Evolutionary conservation across 1,140 invertebrate species (phyloP).

Genomic region (Leptinotarsa texana): DNA sequence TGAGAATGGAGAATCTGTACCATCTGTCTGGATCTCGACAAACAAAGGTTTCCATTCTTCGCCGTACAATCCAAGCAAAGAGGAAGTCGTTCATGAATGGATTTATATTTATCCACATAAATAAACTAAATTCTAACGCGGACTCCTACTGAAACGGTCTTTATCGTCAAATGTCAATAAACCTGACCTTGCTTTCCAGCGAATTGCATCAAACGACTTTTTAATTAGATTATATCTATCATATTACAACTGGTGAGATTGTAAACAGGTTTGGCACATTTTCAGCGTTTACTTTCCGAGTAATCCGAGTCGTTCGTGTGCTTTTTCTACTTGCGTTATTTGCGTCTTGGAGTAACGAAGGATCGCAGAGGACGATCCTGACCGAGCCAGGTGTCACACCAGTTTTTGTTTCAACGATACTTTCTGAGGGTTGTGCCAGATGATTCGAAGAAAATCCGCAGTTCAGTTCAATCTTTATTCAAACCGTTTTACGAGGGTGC

Average conservation of each 20-base stretch:
- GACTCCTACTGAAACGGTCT: not conserved
- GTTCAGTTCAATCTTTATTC: too few species aligned
- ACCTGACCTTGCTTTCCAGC: constrained; percentile 14
- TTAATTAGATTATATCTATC: constrained; percentile 9
- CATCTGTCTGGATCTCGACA: not conserved
- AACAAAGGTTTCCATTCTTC: not conserved
- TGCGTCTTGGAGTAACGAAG: too few species aligned
- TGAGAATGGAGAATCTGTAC: not conserved
- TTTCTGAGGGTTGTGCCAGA: too few species aligned
- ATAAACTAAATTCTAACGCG: not conserved
- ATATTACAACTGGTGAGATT: not conserved
- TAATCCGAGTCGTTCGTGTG: too few species aligned
- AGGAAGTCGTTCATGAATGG: constrained; percentile 1
- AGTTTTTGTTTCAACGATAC: too few species aligned
- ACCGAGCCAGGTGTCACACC: too few species aligned
- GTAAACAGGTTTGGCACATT: constrained; percentile 5
- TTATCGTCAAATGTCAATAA: not conserved
- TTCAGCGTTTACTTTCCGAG: not conserved
- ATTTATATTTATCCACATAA: not conserved
- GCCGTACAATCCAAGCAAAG: not conserved
- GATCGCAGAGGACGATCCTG: too few species aligned
- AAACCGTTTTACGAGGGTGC: too few species aligned
- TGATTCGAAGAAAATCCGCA: too few species aligned
- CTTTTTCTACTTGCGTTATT: too few species aligned
- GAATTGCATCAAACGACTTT: constrained; percentile 15